Percentiles rank a stretch among this genome's conserved stretches.
These are phyloP conservation scores for Myxocyprinus asiaticus DNA, from an alignment of 2,113 vertebrate species.

Conservation along the genomic window DNA sequence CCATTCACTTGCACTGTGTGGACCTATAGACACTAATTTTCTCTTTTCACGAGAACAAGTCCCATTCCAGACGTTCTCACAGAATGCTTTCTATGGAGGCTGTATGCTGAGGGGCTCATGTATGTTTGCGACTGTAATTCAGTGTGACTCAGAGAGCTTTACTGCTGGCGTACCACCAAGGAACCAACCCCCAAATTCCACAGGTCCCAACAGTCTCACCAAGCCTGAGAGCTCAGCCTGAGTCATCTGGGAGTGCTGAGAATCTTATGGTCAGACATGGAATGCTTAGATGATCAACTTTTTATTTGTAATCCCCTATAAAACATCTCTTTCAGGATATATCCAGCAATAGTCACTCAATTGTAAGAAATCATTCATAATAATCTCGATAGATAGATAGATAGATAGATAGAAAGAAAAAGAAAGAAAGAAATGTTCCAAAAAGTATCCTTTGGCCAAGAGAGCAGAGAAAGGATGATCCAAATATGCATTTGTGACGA, in stretches of 20 bases:
- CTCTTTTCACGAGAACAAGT: constrained; percentile 1
- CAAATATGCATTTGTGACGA: too few species aligned
- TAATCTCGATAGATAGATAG: background rate
- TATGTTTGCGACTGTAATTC: constrained; percentile 29
- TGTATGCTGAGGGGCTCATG: constrained; percentile 21
- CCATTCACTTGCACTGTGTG: too few species aligned
- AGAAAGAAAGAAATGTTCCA: too few species aligned
- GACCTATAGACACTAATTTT: background rate
- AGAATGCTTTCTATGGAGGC: background rate
- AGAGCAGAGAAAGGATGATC: too few species aligned
- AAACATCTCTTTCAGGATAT: background rate
- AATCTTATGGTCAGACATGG: background rate
- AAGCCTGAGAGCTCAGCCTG: constrained; percentile 10
- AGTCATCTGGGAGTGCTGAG: constrained; percentile 18
- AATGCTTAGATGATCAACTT: background rate
- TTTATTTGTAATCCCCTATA: background rate
- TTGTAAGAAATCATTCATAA: constrained; percentile 3
- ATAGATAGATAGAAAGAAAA: background rate
- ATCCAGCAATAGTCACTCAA: background rate
- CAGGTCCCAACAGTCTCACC: background rate
- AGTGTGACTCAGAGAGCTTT: constrained; percentile 41
- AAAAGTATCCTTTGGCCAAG: too few species aligned
- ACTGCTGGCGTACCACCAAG: constrained; percentile 19
- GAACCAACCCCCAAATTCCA: constrained; percentile 23
- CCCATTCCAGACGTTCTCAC: constrained; percentile 14